Conservation (phyloP, 1,140 invertebrate genomes). For the Lordiphosa stackelbergi region DNA sequence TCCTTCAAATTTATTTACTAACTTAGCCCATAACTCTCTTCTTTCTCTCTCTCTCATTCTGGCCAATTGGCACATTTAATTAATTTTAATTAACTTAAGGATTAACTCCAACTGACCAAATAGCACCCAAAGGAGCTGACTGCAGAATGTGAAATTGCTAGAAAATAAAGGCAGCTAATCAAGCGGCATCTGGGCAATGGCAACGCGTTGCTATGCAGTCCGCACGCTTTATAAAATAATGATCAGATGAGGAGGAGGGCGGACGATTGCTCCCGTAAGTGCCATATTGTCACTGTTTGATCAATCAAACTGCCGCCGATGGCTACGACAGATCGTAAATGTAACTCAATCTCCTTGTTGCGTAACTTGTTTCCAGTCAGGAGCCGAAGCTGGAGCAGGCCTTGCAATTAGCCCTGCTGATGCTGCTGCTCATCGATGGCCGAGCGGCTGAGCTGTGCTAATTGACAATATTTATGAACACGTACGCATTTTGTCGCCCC, state of each 20-base stretch:
- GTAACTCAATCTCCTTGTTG: conserved; percentile 69
- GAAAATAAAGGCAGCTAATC: conserved; percentile 50
- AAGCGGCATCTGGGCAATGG: conserved; percentile 65
- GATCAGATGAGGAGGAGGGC: conserved; percentile 28
- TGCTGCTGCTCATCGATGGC: conserved; percentile 39
- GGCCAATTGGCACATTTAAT: conserved; percentile 54
- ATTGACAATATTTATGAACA: conserved; percentile 77
- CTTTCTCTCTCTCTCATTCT: conserved; percentile 27
- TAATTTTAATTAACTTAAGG: conserved; percentile 69
- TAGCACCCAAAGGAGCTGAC: conserved; percentile 38
- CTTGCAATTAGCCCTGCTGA: conserved; percentile 53
- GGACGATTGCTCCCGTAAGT: conserved; percentile 69
- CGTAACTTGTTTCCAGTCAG: conserved; percentile 61
- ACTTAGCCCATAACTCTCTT: too few species aligned
- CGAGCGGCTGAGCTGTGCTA: conserved; percentile 46
- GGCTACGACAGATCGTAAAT: conserved; percentile 58
- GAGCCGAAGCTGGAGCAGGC: conserved; percentile 15
- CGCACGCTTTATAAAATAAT: conserved; percentile 75
- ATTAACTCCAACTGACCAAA: conserved; percentile 49
- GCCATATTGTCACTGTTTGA: conserved; percentile 75
- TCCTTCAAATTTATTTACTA: too few species aligned
- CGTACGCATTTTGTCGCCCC: conserved; percentile 73
- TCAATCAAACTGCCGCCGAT: conserved; percentile 66
- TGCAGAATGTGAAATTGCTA: conserved; percentile 25
- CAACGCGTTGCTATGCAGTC: conserved; percentile 73